Evolutionary conservation across 1,140 invertebrate genomes (phyloP).

Genomic region (Sitobion miscanthi): DNA sequence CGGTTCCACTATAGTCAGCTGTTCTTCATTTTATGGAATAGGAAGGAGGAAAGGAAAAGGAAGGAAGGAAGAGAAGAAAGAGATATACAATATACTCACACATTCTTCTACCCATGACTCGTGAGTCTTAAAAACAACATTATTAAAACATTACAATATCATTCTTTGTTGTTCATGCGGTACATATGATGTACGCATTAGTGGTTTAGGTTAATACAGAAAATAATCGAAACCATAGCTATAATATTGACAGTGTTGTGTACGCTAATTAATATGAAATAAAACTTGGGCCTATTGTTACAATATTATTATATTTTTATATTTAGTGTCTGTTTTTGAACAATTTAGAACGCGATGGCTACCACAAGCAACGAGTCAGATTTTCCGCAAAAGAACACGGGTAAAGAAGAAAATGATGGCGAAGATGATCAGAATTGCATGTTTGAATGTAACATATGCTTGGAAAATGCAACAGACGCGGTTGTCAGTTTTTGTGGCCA

Average conservation of each 20-base stretch:
- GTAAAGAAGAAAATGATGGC: constrained; percentile 61
- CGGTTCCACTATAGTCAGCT: too few relatives aligned
- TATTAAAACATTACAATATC: neutral
- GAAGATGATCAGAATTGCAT: constrained; percentile 80
- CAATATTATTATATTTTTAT: neutral
- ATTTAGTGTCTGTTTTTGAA: neutral
- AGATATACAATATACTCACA: neutral
- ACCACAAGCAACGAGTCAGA: neutral
- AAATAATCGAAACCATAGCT: neutral
- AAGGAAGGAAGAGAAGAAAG: too few relatives aligned
- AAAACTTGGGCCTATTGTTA: neutral
- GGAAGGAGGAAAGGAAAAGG: too few relatives aligned
- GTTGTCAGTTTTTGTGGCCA: constrained; percentile 99
- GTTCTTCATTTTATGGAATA: too few relatives aligned
- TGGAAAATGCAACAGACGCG: constrained; percentile 97
- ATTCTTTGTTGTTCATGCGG: neutral
- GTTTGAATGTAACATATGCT: constrained; percentile 93
- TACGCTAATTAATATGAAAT: neutral
- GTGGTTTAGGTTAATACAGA: neutral
- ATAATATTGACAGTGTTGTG: neutral
- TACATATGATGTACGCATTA: neutral
- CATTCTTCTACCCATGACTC: neutral
- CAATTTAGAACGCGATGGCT: neutral
- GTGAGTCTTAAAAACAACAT: neutral
- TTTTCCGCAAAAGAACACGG: neutral